phyloP scores from a whole-genome alignment of 2,888 invertebrate genomes.

The Odontocolon sp. region DNA sequence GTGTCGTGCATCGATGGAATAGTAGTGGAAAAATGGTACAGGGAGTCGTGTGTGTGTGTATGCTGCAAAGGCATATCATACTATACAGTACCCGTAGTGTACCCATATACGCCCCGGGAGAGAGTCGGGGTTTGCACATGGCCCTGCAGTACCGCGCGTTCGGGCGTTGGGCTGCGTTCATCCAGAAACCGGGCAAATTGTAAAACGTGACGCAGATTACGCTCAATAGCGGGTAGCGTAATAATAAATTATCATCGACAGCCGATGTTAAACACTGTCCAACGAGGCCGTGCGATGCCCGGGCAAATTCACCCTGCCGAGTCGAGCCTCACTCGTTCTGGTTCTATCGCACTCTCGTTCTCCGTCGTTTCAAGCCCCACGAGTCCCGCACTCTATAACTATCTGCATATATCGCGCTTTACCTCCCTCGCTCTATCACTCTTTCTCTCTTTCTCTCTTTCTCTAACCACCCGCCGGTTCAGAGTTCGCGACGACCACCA shows the following conservation, averaged over 20 bases:
- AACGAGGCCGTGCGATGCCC: slow-evolving; percentile 49
- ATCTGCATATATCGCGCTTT: neutral
- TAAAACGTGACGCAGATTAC: slow-evolving; percentile 77
- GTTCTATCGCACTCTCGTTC: slow-evolving; percentile 7
- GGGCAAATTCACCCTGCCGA: slow-evolving; percentile 56
- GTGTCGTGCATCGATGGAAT: neutral
- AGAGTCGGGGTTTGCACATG: slow-evolving; percentile 30
- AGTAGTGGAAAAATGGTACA: slow-evolving; percentile 7
- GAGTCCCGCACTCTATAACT: slow-evolving; percentile 16
- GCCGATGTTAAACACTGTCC: slow-evolving; percentile 71
- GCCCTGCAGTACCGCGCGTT: slow-evolving; percentile 18
- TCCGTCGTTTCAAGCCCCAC: slow-evolving; percentile 11
- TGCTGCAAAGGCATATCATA: neutral
- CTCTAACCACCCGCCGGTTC: slow-evolving; percentile 11
- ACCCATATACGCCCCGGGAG: neutral
- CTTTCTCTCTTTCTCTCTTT: neutral
- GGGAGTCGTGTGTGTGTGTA: no score
- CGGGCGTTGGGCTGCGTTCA: no score
- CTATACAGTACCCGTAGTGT: neutral
- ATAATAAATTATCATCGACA: slow-evolving; percentile 78
- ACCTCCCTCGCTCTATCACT: neutral
- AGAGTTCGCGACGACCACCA: slow-evolving; percentile 33
- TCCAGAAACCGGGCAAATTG: slow-evolving; percentile 70
- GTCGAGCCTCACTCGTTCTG: slow-evolving; percentile 17
- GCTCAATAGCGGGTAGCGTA: slow-evolving; percentile 70